Evolutionary conservation across 1,140 invertebrate species (phyloP).

Genomic region (Brachionus koreanus): DNA sequence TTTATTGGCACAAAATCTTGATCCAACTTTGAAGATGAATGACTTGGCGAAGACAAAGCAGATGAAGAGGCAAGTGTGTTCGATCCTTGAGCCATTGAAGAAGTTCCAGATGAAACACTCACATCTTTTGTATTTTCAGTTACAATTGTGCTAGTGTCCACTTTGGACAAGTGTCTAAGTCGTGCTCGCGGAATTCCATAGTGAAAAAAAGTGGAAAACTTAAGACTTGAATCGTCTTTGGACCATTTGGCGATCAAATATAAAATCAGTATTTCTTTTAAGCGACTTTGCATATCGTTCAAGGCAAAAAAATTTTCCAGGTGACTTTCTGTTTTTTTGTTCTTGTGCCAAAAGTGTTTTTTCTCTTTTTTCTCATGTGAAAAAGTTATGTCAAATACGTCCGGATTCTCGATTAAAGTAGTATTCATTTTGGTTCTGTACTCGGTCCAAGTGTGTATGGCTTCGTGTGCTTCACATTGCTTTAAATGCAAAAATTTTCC

Average conservation of each 20-base stretch:
- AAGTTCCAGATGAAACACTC: background rate
- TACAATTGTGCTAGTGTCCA: background rate
- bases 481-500: constrained; percentile 15
- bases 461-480: constrained; percentile 19
- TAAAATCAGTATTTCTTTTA: constrained; percentile 11
- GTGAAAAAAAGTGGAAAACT: constrained; percentile 37
- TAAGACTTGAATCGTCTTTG: constrained; percentile 23
- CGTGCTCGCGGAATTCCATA: constrained; percentile 32
- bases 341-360: constrained; percentile 5
- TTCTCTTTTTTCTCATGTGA: constrained; percentile 18
- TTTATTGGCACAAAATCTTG: background rate
- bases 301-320: background rate
- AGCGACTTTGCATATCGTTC: background rate
- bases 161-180: background rate
- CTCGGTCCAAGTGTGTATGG: background rate
- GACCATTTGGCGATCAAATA: constrained; percentile 38
- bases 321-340: background rate
- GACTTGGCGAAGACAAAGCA: background rate
- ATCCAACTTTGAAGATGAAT: background rate
- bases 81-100: background rate
- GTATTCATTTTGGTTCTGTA: background rate
- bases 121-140: background rate
- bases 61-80: background rate
- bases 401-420: background rate
- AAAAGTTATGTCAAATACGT: background rate